Evolutionary conservation across 2,113 vertebrate species (phyloP).

Genomic region (Rhynchomys soricoides): DNA sequence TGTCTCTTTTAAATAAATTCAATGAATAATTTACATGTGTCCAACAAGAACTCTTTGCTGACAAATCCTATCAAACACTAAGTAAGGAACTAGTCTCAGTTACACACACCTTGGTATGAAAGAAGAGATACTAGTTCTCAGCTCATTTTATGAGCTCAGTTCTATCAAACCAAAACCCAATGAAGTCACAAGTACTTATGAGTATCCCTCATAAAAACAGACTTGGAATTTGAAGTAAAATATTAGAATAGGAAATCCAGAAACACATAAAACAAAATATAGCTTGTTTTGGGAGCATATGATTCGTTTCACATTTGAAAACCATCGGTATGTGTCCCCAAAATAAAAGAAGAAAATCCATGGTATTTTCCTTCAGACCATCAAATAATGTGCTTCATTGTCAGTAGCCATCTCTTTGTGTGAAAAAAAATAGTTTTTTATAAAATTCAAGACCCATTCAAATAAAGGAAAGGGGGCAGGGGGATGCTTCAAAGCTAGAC

Average conservation of each 20-base stretch:
- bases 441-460: slow-evolving; percentile 82
- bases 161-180: background rate
- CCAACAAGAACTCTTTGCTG: background rate
- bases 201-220: background rate
- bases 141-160: background rate
- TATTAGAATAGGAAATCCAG: background rate
- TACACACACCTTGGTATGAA: background rate
- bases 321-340: background rate
- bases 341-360: background rate
- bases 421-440: background rate
- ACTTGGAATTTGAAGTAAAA: background rate
- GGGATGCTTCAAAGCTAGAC: background rate
- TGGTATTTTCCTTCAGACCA: background rate
- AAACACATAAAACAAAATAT: background rate
- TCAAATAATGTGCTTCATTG: background rate
- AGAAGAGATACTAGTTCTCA: background rate
- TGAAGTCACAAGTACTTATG: background rate
- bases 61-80: background rate
- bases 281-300: background rate
- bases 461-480: background rate
- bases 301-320: background rate
- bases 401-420: background rate
- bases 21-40: background rate
- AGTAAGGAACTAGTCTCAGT: background rate
- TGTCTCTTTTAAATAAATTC: background rate